Base-by-base conservation (phyloP, 2,888 invertebrate species). In the Leucoma salicis region DNA sequence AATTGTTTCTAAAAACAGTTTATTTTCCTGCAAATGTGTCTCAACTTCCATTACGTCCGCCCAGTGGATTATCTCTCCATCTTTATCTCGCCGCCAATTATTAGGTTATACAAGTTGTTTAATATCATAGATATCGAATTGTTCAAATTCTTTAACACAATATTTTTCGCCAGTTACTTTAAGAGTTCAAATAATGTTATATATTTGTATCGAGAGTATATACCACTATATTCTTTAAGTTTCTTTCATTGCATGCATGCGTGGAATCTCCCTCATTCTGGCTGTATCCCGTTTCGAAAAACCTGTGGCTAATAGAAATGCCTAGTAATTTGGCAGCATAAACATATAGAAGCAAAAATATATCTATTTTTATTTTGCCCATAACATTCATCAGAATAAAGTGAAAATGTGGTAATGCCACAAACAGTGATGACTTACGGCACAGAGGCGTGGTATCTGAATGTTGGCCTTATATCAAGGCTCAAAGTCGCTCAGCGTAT, bases 191-290 rank as follows among this genome's bases (percentile, higher is more conserved):
- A 41, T 35, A 25, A 31, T 16, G n/a, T 15, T 27, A 15, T 35
- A 41, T 10, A 41, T 21, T 31, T 41, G 39, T n/a, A 11, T 39
- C 39, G n/a, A 32, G 39, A n/a, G 32, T 24, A 32, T 25, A 39
- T 13, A 40, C 18, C 4, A 29, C 24, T 21, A 34, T 40, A 29
- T 40, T 40, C 21, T 40, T 39, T 24, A 40, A 14, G 13, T 11
- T 21, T 40, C 27, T 40, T 29, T 40, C 34, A 3, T 34, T 35
- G 29, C 34, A 34, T 8, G 40, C 34, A 40, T 40, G 40, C 34
- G 29, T 40, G 13, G 35, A 35, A 24, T 40, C 40, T 4, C 34
- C 39, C 16, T 39, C 34, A 13, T 39, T 39, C 14, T 39, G 33
- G 14, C 25, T 38, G 11, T 38, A 31, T 12, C 37, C 37, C 10